Evolutionary conservation across 2,113 vertebrate species (phyloP), one percentile per base, ranked within the genome.

Genomic region (Nibea coibor): DNA sequence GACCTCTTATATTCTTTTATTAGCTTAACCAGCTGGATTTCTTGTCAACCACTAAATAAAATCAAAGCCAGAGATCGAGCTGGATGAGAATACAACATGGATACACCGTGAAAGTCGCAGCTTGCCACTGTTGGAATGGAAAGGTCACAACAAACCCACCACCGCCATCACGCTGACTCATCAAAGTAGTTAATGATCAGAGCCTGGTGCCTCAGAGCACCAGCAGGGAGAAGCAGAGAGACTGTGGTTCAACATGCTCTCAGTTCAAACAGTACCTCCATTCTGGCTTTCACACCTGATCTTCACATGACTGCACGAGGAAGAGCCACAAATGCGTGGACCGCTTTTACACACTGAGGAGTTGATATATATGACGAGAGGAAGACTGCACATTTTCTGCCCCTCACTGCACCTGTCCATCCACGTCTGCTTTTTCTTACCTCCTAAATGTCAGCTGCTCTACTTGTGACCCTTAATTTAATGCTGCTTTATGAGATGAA

Each of bases 401-500:
- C 16, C 56, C 56, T 48, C 57, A 17, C 19, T 20, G 31, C 35
- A 53, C 22, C 16, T 5, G 11, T 79, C 54, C 7, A 22, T 24
- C n/a, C 7, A 22, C 19, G 4, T 45, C 6, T 7, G 2, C 7
- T 35, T 39, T 39, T 9, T 39, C 7, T 9, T 39, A 39, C 35
- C 64, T 47, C 48, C 16, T 70, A 67, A 58, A 81, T 61, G 35
- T 69, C 75, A 62, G 35, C 48, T 22, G 61, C 28, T 59, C 31
- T 24, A 12, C 58, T 59, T 31, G 0, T 54, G 42, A 81, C 58
- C 68, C 86, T 87, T 61, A 3, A n/a, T 20, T 35, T 3, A 6
- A 28, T 54, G 17, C 48, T n/a, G 64, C 51, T 81, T 54, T 43
- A 19, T 59, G 65, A 73, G 61, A 76, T 57, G 53, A 93, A 89